These are phyloP conservation scores for Brachylomia viminalis DNA, from an alignment of 2,888 invertebrate species.

Conservation along the genomic window DNA sequence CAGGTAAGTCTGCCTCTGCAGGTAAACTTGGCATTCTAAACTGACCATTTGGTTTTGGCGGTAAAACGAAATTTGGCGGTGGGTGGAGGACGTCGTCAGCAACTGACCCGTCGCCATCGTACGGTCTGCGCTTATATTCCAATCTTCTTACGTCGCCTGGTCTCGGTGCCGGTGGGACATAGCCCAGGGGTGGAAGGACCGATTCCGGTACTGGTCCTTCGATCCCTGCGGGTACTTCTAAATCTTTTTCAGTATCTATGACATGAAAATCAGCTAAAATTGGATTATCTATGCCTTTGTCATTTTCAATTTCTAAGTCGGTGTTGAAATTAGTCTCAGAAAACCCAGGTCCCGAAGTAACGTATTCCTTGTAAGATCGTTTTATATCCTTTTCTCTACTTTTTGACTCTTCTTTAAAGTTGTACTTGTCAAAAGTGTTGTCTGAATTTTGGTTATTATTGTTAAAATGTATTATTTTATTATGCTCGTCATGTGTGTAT, in stretches of 20 bases:
- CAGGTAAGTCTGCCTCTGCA: neutral
- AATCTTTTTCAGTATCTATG: slow-evolving; percentile 85
- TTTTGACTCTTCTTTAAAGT: slow-evolving; percentile 10
- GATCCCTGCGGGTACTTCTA: slow-evolving; percentile 86
- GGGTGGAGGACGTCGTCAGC: neutral
- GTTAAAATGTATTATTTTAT: slow-evolving; percentile 1
- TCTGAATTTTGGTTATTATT: slow-evolving; percentile 23
- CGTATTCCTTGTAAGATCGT: slow-evolving; percentile 36
- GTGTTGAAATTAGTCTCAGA: slow-evolving; percentile 6
- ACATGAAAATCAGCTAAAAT: slow-evolving; percentile 82
- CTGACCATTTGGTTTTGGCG: neutral
- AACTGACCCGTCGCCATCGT: neutral
- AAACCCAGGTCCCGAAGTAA: neutral
- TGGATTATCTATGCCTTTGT: slow-evolving; percentile 74
- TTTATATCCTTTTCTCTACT: slow-evolving; percentile 30
- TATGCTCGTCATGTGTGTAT: neutral
- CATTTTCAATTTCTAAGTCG: neutral
- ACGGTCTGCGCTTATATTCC: slow-evolving; percentile 17
- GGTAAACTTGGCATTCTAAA: slow-evolving; percentile 14
- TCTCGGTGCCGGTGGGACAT: slow-evolving; percentile 49
- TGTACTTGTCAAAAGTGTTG: slow-evolving; percentile 8
- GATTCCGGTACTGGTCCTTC: slow-evolving; percentile 85
- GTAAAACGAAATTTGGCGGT: slow-evolving; percentile 9
- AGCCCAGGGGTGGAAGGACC: slow-evolving; percentile 82
- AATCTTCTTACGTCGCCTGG: slow-evolving; percentile 23